Base-by-base conservation (phyloP, 2,797 vertebrate species). In the Platyrinchus mystaceus region DNA sequence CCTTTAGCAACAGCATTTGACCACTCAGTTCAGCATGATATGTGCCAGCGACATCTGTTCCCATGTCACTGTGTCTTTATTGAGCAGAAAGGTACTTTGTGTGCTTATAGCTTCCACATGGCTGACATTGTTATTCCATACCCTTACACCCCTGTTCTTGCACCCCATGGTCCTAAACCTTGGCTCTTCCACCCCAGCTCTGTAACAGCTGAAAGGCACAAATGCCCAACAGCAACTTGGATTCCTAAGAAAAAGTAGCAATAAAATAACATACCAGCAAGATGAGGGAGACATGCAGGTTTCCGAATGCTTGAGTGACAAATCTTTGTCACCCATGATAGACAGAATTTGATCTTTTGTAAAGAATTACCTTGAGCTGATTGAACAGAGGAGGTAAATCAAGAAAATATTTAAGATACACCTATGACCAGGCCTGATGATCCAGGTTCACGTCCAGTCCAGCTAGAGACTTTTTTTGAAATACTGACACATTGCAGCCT, bases 151-250 rank as follows among this genome's bases (percentile, higher is more conserved):
- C 56, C 82, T 89, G 41, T 68, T 96, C 43, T 82, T 95, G 87
- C 32, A 7, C 68, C 85, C 83, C 28, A 8, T 94, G 87, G 55
- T 89, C 92, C 64, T 47, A 96, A 96, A 89, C 77, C 75, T 95
- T 91, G 73, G 36, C 44, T 95, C 79, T 94, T 85, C 83, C 58
- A 73, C 67, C 55, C 90, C 49, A 76, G 88, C 68, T 91, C 68
- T 6, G 1, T 92, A 97, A 97, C 96, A 98, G 96, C 97, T 97
- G 96, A 98, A 89, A 85, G 21, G 85, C 89, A 96, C 89, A 97
- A 98, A 96, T 96, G 92, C 90, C 96, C 94, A 94, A 47, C 44
- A 97, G 93, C 66, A 89, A 95, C 94, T 95, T 90, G 92, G 89
- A 95, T 96, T 97, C 87, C 94, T 94, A 71, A 96, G 90, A 77